phyloP scores from a whole-genome alignment of 2,113 vertebrate species.

The Callipepla californica region DNA sequence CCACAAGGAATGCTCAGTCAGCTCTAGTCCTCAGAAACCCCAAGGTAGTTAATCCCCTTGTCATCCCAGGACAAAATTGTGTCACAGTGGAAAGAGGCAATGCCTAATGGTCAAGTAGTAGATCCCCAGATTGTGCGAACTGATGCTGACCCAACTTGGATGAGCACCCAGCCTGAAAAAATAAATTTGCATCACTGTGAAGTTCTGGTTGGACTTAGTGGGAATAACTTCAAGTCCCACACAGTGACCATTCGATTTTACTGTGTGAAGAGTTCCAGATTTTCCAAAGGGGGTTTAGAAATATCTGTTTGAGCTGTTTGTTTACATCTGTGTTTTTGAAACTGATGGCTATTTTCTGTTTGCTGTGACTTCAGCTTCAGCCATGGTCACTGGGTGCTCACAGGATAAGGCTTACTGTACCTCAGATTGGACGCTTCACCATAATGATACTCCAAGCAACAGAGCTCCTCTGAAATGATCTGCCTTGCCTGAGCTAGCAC shows the following conservation, averaged over 20 bases:
- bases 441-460: background rate
- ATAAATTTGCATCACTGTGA: background rate
- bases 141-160: background rate
- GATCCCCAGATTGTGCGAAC: background rate
- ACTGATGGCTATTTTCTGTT: rapidly evolving
- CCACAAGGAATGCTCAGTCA: constrained; percentile 14
- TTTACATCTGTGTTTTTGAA: background rate
- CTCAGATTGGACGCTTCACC: background rate
- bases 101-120: background rate
- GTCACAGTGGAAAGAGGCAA: constrained; percentile 3
- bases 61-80: background rate
- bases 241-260: background rate
- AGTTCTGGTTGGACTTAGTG: background rate
- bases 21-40: background rate
- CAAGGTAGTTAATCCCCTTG: constrained; percentile 9
- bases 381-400: background rate
- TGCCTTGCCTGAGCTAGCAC: background rate
- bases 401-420: background rate
- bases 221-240: background rate
- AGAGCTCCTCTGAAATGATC: background rate
- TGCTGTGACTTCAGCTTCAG: background rate
- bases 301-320: background rate
- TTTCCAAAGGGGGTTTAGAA: background rate
- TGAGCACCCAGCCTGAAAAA: background rate
- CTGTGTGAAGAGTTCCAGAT: background rate